Conservation (phyloP, 2,797 vertebrate species). For the Poeciliopsis paucimaculata region DNA sequence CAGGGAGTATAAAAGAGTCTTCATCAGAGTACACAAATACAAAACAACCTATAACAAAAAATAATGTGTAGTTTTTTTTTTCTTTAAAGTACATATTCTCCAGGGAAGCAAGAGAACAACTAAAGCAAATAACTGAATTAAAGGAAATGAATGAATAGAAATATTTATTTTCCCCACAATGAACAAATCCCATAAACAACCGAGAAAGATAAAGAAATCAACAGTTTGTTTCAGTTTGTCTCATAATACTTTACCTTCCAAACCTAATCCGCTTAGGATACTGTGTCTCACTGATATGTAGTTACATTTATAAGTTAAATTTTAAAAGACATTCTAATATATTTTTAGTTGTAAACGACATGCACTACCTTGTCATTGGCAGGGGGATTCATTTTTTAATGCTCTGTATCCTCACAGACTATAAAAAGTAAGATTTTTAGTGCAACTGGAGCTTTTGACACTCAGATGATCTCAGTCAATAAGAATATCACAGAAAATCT, state of each 20-base stretch:
- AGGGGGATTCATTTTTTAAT: constrained; percentile 9
- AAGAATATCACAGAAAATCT: background rate
- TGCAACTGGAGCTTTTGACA: constrained; percentile 6
- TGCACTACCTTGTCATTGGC: background rate
- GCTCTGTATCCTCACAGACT: background rate
- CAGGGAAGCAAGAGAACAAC: constrained; percentile 11
- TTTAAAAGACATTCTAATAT: background rate
- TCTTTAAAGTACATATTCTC: constrained; percentile 10
- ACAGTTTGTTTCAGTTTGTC: background rate
- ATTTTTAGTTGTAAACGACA: constrained; percentile 12
- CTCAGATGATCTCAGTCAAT: background rate
- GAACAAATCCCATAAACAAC: background rate
- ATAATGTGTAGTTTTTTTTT: constrained; percentile 8
- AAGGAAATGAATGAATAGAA: background rate
- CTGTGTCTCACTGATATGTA: background rate
- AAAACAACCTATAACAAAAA: constrained; percentile 32
- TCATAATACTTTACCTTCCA: background rate
- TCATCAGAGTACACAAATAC: constrained; percentile 31
- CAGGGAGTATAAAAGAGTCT: constrained; percentile 26
- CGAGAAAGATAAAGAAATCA: background rate
- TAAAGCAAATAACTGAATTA: constrained; percentile 3
- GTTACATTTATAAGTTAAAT: background rate
- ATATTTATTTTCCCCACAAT: background rate
- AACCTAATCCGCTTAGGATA: background rate
- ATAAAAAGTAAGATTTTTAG: background rate